Evolutionary conservation across 1,140 invertebrate genomes (phyloP), one percentile per base, ranked within the genome.

Genomic region (Drosophila arawakana): DNA sequence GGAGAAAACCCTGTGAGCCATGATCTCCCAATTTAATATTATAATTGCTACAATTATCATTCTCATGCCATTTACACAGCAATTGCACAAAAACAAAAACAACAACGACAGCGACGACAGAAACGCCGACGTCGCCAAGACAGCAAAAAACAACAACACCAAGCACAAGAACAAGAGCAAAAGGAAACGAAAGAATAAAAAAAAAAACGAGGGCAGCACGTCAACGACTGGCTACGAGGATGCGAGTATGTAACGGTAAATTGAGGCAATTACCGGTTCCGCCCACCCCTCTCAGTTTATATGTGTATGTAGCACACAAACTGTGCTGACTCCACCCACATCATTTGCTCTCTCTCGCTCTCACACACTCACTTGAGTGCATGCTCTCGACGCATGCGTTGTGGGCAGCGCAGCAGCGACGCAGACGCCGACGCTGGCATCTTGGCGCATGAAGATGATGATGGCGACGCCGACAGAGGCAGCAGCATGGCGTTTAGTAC

Each of bases 21-120:
- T 91, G 90, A 91, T 91, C 90, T 88, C 86, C 86, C 90, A 91
- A 91, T 91, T 91, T 91, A 90, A 91, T 91, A 91, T 91, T 91
- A 91, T 91, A 91, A 91, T 91, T 91, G 90, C 90, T 82, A 86
- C 90, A 91, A 91, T 91, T 91, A 91, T 91, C 90, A 91, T 91
- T 91, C 90, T 91, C 90, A 90, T 91, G 90, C 90, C 90, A 90
- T 89, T 90, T 89, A 90, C 84, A 89, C 84, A 90, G 84, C 84
- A 89, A 89, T 89, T 89, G 84, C 78, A 88, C 84, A 89, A 81
- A 76, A 84, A 80, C 74, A 78, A 76, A 57, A 39, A 52, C 66
- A 52, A 46, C 18, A 25, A 7, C 43, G 15, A 46, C 58, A 10
- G 7, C 50, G 3, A 30, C 39, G 7, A 46, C 68, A 35, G 13